phyloP scores from a whole-genome alignment of 23 tunicate species.

The Clavelina lepadiformis region DNA sequence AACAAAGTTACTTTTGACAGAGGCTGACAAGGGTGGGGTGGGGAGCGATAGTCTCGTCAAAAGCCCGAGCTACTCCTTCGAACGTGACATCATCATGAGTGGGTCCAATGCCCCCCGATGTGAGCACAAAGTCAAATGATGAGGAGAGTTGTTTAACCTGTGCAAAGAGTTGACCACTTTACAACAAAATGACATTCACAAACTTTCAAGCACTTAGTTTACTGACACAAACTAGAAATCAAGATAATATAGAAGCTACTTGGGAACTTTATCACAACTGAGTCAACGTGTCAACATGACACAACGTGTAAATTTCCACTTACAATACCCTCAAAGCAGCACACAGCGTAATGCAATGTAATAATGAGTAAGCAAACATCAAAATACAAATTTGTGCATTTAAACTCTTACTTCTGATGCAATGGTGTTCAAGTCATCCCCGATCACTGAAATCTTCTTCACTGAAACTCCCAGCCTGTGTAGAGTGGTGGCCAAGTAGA shows the following conservation, averaged over 20 bases:
- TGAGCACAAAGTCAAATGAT: slow-evolving; percentile 72
- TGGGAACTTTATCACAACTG: too few relatives aligned
- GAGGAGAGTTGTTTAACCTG: slow-evolving; percentile 54
- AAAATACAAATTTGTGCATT: too few relatives aligned
- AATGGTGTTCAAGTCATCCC: slow-evolving; percentile 69
- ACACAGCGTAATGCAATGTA: too few relatives aligned
- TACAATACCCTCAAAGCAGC: too few relatives aligned
- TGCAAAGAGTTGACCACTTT: too few relatives aligned
- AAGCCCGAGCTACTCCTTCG: slow-evolving; percentile 80
- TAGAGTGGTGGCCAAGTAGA: slow-evolving; percentile 35
- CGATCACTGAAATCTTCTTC: slow-evolving; percentile 61
- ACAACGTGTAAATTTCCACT: too few relatives aligned
- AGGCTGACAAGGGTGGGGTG: slow-evolving; percentile 62
- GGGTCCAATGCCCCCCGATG: slow-evolving; percentile 99
- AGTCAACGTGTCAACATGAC: too few relatives aligned
- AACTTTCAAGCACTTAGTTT: too few relatives aligned
- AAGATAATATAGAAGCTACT: too few relatives aligned
- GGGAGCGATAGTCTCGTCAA: slow-evolving; percentile 36
- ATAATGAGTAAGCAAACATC: too few relatives aligned
- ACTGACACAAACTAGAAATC: too few relatives aligned
- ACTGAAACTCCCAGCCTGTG: slow-evolving; percentile 46
- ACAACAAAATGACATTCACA: too few relatives aligned
- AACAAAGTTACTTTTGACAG: slow-evolving; percentile 46
- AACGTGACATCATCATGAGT: slow-evolving; percentile 94
- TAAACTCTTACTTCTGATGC: slow-evolving; percentile 46